Conservation (phyloP, 2,113 vertebrate genomes). For the pig (Sus scrofa) region DNA sequence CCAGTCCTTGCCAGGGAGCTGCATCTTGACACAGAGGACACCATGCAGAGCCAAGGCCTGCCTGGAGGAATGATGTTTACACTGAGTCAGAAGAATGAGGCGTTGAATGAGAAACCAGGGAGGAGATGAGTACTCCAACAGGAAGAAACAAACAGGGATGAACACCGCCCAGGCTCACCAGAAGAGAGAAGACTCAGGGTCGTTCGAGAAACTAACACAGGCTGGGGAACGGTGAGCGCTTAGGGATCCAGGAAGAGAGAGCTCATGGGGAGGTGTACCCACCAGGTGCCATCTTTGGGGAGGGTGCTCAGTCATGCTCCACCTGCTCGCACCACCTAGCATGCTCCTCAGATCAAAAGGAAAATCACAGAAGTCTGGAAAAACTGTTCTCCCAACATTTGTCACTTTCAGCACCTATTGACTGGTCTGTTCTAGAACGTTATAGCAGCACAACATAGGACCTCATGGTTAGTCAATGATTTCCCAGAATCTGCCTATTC, state of each 20-base stretch:
- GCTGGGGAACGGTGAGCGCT: fast-evolving
- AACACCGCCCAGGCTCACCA: neutral
- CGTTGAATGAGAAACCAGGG: fast-evolving
- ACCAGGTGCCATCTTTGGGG: fast-evolving
- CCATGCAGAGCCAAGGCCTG: neutral
- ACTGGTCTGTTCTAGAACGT: neutral
- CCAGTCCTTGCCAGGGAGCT: fast-evolving
- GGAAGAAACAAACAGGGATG: too few relatives aligned
- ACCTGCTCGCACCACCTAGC: neutral
- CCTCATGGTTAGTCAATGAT: neutral
- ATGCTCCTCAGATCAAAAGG: neutral
- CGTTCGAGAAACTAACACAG: neutral
- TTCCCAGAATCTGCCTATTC: neutral
- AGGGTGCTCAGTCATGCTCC: fast-evolving
- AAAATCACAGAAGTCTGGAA: neutral
- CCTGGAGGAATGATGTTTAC: neutral
- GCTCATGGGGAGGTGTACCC: fast-evolving
- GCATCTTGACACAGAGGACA: too few relatives aligned
- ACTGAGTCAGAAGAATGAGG: neutral
- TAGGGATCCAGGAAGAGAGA: too few relatives aligned
- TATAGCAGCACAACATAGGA: neutral
- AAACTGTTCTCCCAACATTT: neutral
- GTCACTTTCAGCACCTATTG: neutral
- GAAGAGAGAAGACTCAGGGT: neutral
- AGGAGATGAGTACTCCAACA: neutral